Conservation (phyloP, 2,888 invertebrate species). For the Flexamia atlantica region DNA sequence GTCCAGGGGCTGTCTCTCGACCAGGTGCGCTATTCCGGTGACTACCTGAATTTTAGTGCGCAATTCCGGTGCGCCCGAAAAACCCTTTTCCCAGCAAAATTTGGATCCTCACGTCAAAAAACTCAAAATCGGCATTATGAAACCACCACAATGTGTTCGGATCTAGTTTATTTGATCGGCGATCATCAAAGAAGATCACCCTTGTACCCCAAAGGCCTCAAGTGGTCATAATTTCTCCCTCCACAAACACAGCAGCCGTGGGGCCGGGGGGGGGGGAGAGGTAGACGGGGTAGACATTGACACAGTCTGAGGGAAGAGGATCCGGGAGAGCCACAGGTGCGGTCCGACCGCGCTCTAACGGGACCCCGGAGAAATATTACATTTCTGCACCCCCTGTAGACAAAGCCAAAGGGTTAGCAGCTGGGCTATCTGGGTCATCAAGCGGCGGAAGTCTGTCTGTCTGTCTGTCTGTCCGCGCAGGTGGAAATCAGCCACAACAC, state of each 20-base stretch:
- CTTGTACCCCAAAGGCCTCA: too few species aligned
- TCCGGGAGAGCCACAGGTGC: slow-evolving; percentile 19
- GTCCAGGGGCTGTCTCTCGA: too few species aligned
- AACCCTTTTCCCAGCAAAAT: too few species aligned
- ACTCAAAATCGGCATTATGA: too few species aligned
- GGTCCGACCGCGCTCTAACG: neutral
- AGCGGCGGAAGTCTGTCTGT: slow-evolving; percentile 26
- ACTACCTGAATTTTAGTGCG: too few species aligned
- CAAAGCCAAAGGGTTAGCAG: neutral
- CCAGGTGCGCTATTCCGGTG: too few species aligned
- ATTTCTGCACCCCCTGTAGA: slow-evolving; percentile 43
- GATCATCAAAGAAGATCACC: too few species aligned
- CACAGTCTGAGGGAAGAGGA: slow-evolving; percentile 16
- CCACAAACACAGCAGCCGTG: neutral
- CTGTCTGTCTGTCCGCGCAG: neutral
- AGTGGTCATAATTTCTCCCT: neutral
- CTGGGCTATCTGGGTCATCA: slow-evolving; percentile 49
- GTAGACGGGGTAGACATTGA: slow-evolving; percentile 31
- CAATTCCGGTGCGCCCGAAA: too few species aligned
- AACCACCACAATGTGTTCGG: too few species aligned
- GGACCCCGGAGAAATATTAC: slow-evolving; percentile 44
- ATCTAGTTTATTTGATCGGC: too few species aligned
- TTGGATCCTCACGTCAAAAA: too few species aligned
- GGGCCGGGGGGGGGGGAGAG: neutral
- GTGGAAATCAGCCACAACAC: neutral